A percentile compares a stretch with the other conserved stretches of the same genome.
Evolutionary conservation across 2,797 vertebrate genomes (phyloP).

Genomic region (Limosa lapponica): DNA sequence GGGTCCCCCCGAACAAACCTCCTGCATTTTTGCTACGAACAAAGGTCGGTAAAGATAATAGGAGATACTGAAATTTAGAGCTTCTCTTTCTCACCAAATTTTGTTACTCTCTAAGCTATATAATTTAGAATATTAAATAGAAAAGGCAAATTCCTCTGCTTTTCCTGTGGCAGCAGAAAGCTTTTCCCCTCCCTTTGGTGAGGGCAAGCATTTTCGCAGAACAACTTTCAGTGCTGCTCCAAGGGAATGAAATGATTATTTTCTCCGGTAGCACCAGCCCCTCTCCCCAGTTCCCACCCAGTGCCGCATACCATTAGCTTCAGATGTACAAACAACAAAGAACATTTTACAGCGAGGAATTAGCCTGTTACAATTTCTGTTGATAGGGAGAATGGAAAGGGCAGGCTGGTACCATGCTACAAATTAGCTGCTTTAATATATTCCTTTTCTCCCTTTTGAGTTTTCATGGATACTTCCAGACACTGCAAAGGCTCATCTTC

Average conservation of each 20-base stretch:
- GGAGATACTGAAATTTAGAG: neutral
- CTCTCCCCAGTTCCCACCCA: neutral
- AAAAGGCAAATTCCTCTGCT: neutral
- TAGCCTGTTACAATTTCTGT: neutral
- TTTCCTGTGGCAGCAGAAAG: neutral
- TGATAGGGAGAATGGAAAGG: neutral
- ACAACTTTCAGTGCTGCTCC: neutral
- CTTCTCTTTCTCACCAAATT: neutral
- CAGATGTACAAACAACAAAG: neutral
- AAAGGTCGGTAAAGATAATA: fast-evolving
- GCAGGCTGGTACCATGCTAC: neutral
- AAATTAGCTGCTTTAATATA: neutral
- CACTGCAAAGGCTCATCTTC: neutral
- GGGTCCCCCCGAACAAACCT: neutral
- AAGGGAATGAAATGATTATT: neutral
- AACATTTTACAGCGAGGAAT: neutral
- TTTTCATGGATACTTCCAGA: neutral
- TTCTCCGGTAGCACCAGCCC: neutral
- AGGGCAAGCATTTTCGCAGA: neutral
- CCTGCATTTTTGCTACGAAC: neutral
- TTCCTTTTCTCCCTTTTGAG: neutral
- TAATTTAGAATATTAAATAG: neutral
- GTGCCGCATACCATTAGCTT: neutral
- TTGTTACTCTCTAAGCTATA: neutral
- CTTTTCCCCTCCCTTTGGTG: neutral